A percentile compares a stretch with the other conserved stretches of the same genome.
Evolutionary conservation across 2,888 invertebrate species (phyloP).

Genomic region (Acanthococcus lagerstroemiae): DNA sequence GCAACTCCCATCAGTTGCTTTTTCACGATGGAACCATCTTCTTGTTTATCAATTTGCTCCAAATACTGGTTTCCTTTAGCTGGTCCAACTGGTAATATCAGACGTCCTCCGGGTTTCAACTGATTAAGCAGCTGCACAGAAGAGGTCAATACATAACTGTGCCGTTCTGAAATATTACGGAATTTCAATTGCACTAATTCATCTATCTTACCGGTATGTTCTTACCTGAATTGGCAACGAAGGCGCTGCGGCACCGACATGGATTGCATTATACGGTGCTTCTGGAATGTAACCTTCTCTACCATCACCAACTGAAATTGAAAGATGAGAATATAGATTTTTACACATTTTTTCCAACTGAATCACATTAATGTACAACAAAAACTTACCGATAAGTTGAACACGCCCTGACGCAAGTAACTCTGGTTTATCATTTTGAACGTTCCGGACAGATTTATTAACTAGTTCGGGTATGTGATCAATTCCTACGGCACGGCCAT

Average conservation of each 20-base stretch:
- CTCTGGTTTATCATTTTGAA: conserved; percentile 59
- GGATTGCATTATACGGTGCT: conserved; percentile 84
- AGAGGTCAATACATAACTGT: too few species aligned
- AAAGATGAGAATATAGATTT: conserved; percentile 5
- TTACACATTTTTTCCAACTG: not conserved
- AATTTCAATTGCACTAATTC: too few species aligned
- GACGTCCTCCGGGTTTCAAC: conserved; percentile 80
- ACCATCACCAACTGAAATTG: conserved; percentile 71
- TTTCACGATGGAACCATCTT: conserved; percentile 63
- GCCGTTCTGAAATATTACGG: too few species aligned
- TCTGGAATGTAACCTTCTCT: conserved; percentile 61
- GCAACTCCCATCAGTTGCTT: conserved; percentile 87
- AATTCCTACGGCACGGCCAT: conserved; percentile 66
- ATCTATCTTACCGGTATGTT: not conserved
- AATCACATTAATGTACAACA: conserved; percentile 10
- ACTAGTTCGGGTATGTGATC: conserved; percentile 83
- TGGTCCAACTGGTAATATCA: conserved; percentile 84
- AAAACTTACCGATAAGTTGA: conserved; percentile 53
- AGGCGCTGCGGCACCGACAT: conserved; percentile 83
- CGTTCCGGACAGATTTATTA: conserved; percentile 61
- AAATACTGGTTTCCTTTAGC: conserved; percentile 77
- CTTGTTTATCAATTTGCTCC: conserved; percentile 78
- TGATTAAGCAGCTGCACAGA: conserved; percentile 65
- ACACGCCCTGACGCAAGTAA: conserved; percentile 58
- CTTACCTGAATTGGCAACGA: conserved; percentile 61